Conservation (phyloP, 2,113 vertebrate species). For the Aleadryas rufinucha region DNA sequence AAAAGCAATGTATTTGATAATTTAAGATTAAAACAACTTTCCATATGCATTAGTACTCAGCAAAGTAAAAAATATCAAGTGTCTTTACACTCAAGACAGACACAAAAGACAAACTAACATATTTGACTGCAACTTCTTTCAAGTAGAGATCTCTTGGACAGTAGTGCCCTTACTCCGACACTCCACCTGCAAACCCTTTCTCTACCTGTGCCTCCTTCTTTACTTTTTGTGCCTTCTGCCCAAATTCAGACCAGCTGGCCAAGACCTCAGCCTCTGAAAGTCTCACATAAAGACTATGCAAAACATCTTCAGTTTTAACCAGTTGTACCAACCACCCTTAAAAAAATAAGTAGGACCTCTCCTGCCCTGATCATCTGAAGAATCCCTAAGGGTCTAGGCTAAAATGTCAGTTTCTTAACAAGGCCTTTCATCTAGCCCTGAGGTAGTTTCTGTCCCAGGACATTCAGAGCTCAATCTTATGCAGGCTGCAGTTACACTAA, state of each 20-base stretch:
- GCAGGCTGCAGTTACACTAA: background rate
- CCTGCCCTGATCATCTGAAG: background rate
- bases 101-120: background rate
- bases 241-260: background rate
- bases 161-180: background rate
- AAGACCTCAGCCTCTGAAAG: background rate
- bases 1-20: background rate
- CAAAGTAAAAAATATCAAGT: background rate
- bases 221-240: background rate
- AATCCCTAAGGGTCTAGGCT: background rate
- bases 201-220: background rate
- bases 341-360: background rate
- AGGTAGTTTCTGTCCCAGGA: background rate
- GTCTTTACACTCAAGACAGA: background rate
- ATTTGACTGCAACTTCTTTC: background rate
- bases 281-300: background rate
- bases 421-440: background rate
- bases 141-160: background rate
- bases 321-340: background rate
- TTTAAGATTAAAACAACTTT: slow-evolving; percentile 18
- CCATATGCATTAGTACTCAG: background rate
- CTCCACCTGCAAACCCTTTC: background rate
- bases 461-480: background rate
- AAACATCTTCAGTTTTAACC: background rate
- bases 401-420: background rate